These are phyloP conservation scores for Gonioctena quinquepunctata DNA, from an alignment of 1,140 invertebrate species.

Conservation along the genomic window DNA sequence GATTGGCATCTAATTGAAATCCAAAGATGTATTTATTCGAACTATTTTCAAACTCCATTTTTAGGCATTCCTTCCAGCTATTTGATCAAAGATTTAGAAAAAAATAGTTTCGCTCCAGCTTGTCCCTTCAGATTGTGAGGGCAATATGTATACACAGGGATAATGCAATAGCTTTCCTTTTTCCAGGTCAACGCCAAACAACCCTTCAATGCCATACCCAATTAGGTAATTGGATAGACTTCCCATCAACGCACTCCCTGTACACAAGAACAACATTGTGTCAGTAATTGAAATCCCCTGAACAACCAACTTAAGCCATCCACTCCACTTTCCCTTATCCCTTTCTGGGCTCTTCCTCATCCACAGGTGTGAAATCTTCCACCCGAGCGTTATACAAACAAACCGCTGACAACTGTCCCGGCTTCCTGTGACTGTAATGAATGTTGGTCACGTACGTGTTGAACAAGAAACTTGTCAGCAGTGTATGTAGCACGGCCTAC, in stretches of 20 bases:
- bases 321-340: neutral
- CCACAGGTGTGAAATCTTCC: neutral
- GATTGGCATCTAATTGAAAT: too few relatives aligned
- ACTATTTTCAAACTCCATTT: too few relatives aligned
- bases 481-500: neutral
- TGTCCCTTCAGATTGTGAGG: too few relatives aligned
- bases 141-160: too few relatives aligned
- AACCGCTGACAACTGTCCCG: neutral
- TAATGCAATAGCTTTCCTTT: too few relatives aligned
- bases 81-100: too few relatives aligned
- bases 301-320: neutral
- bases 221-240: neutral
- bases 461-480: neutral
- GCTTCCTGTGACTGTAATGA: neutral
- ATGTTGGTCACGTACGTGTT: neutral
- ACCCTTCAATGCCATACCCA: too few relatives aligned
- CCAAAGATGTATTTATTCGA: too few relatives aligned
- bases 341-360: neutral
- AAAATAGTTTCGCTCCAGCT: too few relatives aligned
- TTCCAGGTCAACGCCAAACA: too few relatives aligned
- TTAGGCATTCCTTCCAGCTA: too few relatives aligned
- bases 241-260: neutral
- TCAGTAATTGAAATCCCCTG: neutral
- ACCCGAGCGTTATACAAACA: neutral
- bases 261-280: neutral